Evolutionary conservation across 2,113 vertebrate species (phyloP).

Genomic region (Lipophrys pholis): DNA sequence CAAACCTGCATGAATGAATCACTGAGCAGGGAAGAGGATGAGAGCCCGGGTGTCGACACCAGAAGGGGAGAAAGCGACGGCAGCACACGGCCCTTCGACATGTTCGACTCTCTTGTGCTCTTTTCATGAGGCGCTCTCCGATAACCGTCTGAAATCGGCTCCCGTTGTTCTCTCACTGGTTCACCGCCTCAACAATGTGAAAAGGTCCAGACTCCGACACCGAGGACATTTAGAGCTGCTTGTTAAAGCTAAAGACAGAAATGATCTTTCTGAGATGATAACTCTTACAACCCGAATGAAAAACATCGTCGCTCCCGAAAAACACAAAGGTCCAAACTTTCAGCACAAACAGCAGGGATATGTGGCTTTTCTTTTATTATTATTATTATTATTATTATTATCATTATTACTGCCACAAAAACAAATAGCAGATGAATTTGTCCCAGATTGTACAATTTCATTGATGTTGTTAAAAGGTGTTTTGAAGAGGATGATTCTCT

Average conservation of each 20-base stretch:
- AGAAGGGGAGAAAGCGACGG: conserved; percentile 37
- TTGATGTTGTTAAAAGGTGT: too few relatives aligned
- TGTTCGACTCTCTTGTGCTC: conserved; percentile 18
- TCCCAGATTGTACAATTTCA: too few relatives aligned
- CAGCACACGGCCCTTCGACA: conserved; percentile 20
- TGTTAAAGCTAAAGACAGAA: not conserved
- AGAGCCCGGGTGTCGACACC: conserved; percentile 30
- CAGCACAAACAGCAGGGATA: too few relatives aligned
- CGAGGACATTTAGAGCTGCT: not conserved
- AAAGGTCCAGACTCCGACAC: not conserved
- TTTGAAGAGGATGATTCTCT: too few relatives aligned
- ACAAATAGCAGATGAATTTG: too few relatives aligned
- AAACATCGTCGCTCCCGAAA: too few relatives aligned
- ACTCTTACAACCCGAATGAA: too few relatives aligned
- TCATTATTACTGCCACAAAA: too few relatives aligned
- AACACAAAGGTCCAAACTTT: too few relatives aligned
- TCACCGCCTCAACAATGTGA: not conserved
- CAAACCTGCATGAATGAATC: conserved; percentile 50
- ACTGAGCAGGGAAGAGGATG: conserved; percentile 21
- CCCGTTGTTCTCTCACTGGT: conserved; percentile 35
- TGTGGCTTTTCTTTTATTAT: too few relatives aligned
- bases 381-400: too few relatives aligned
- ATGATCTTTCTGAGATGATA: too few relatives aligned
- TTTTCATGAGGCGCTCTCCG: conserved; percentile 16
- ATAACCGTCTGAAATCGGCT: conserved; percentile 45